Conservation (phyloP, 2,888 invertebrate genomes). For the Rhagonycha fulva region DNA sequence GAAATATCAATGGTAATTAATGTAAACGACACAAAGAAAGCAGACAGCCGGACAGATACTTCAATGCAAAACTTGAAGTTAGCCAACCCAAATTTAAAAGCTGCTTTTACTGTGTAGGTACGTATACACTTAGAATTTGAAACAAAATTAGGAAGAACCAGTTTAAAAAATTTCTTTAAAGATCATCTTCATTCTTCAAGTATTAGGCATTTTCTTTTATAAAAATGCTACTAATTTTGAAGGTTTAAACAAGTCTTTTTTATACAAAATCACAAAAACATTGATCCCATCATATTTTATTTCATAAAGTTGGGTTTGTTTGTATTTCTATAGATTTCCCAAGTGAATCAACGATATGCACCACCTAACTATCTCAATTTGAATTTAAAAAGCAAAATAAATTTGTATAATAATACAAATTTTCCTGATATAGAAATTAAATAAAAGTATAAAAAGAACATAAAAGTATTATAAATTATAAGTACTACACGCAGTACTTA, state of each 20-base stretch:
- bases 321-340: background rate
- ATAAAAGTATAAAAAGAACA: background rate
- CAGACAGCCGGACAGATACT: too few relatives aligned
- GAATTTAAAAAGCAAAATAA: background rate
- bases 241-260: background rate
- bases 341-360: background rate
- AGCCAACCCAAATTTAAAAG: too few relatives aligned
- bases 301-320: background rate
- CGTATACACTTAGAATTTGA: too few relatives aligned
- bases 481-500: too few relatives aligned
- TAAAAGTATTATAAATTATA: too few relatives aligned
- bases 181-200: too few relatives aligned
- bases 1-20: too few relatives aligned
- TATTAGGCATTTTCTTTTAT: background rate
- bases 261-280: background rate
- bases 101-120: too few relatives aligned
- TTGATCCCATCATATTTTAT: background rate
- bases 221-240: background rate
- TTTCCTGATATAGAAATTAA: background rate
- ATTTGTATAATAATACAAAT: background rate
- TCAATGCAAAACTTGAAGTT: too few relatives aligned
- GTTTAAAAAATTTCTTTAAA: too few relatives aligned
- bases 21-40: too few relatives aligned
- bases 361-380: background rate
- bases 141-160: too few relatives aligned